These are phyloP conservation scores for Lepilemur septentrionalis DNA, from an alignment of 2,797 vertebrate genomes.

Conservation along the genomic window DNA sequence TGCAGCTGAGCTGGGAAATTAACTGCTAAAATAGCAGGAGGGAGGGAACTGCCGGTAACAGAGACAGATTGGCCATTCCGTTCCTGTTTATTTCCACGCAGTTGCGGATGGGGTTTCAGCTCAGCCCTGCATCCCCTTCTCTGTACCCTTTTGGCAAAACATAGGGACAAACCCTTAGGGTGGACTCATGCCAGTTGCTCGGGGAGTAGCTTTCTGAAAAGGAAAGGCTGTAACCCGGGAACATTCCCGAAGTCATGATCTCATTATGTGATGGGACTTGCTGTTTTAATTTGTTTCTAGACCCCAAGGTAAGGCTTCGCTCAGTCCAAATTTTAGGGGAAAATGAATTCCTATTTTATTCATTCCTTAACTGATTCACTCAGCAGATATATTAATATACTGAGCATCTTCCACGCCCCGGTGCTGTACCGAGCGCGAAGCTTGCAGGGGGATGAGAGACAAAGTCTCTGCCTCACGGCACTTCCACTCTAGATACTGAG, in stretches of 20 bases:
- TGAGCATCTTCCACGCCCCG: neutral
- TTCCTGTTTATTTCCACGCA: neutral
- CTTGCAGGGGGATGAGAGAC: neutral
- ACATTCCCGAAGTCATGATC: neutral
- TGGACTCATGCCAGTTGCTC: neutral
- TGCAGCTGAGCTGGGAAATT: neutral
- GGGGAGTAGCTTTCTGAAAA: neutral
- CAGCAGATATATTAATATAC: neutral
- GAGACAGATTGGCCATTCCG: neutral
- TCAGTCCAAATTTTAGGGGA: neutral
- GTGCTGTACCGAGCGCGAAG: too few species aligned
- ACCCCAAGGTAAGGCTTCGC: neutral
- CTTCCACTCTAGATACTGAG: neutral
- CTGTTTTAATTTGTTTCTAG: neutral
- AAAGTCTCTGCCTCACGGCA: rapidly evolving
- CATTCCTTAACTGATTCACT: neutral
- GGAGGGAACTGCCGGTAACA: neutral
- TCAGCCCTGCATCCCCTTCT: rapidly evolving
- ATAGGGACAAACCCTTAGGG: rapidly evolving
- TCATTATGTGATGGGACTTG: neutral
- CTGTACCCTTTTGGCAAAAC: neutral
- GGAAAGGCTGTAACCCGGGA: neutral
- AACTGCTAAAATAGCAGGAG: neutral
- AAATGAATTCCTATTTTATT: neutral
- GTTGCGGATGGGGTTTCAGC: neutral